Percentiles rank a stretch among this genome's conserved stretches.
Evolutionary conservation across 2,113 vertebrate genomes (phyloP).

Genomic region (Tilapia sparmanii): DNA sequence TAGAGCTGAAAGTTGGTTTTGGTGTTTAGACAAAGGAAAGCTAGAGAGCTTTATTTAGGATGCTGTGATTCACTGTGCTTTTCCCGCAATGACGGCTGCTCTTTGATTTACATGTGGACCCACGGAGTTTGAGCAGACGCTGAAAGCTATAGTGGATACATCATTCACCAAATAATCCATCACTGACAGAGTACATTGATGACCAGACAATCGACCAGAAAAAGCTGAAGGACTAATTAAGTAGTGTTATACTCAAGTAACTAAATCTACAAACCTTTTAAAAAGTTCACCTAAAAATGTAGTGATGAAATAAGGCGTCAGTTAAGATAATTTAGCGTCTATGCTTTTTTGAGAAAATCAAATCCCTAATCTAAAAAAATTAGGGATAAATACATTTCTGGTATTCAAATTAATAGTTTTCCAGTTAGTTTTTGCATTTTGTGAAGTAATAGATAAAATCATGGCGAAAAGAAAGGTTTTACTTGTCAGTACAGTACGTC

Average conservation of each 20-base stretch:
- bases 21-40: conserved; percentile 54
- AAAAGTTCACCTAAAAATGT: background rate
- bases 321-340: background rate
- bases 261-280: background rate
- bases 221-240: background rate
- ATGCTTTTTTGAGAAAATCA: background rate
- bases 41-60: conserved; percentile 40
- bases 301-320: background rate
- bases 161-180: conserved; percentile 11
- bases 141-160: conserved; percentile 19
- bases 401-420: background rate
- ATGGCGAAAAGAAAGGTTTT: background rate
- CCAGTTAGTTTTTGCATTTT: background rate
- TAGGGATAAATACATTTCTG: background rate
- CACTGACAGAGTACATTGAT: background rate
- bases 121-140: background rate
- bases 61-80: conserved; percentile 20
- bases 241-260: background rate
- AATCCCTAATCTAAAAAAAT: background rate
- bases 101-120: conserved; percentile 34
- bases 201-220: background rate
- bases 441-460: background rate
- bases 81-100: conserved; percentile 9
- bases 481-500: background rate
- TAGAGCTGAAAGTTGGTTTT: conserved; percentile 19